Evolutionary conservation across 2,797 vertebrate genomes (phyloP).

Genomic region (Babyrousa celebensis): DNA sequence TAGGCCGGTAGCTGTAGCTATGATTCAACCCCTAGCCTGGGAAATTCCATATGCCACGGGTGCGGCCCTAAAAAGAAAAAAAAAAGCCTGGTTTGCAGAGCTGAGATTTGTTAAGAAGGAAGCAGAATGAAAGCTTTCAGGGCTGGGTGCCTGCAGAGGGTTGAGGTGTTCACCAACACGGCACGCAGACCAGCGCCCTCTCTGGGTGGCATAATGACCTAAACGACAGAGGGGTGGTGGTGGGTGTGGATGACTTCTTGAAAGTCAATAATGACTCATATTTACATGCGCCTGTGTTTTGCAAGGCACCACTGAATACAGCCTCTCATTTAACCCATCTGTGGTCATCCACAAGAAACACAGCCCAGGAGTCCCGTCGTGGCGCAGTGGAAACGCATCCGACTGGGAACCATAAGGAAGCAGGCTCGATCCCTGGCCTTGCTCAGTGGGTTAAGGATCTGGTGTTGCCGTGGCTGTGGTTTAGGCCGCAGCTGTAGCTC

Average conservation of each 20-base stretch:
- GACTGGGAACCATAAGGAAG: too few relatives aligned
- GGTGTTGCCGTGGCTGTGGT: too few relatives aligned
- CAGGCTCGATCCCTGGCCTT: too few relatives aligned
- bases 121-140: background rate
- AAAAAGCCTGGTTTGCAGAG: constrained; percentile 41
- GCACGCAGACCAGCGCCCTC: background rate
- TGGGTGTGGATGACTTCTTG: background rate
- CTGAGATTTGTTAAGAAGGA: constrained; percentile 25
- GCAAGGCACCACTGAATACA: background rate
- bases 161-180: background rate
- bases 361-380: background rate
- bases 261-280: background rate
- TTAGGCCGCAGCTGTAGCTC: too few relatives aligned
- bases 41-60: too few relatives aligned
- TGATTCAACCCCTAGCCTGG: too few relatives aligned
- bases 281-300: background rate
- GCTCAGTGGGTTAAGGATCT: too few relatives aligned
- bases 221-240: background rate
- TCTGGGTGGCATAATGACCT: background rate
- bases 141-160: background rate
- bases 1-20: too few relatives aligned
- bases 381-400: too few relatives aligned
- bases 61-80: too few relatives aligned
- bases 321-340: background rate
- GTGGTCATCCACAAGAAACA: background rate